Base-by-base conservation (phyloP, 2,888 invertebrate genomes). In the Trissolcus brochymenae region DNA sequence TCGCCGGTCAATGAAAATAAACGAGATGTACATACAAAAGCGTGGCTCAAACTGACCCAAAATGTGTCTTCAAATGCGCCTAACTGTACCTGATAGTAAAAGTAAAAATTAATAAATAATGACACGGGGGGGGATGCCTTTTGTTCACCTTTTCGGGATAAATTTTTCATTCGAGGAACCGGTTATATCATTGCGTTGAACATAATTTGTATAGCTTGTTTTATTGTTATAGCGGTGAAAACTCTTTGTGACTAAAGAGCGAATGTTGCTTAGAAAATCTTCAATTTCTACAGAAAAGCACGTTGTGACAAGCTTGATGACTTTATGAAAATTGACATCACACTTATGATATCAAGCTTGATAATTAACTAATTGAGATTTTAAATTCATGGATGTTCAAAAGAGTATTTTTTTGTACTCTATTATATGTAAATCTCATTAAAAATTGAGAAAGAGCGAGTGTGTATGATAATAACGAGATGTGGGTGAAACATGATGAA, bases 101-200 rank as follows among this genome's bases (percentile, higher is more conserved):
- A 41, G 25, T 21, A 56, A 14, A 65, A 56, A 53, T 54, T 53
- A 60, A 61, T 68, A 35, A 68, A 60, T 17, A 46, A 54, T 61
- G 54, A 41, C 35, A n/a, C 49, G 17, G 29, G 40, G 17, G 46
- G 51, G 17, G 35, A 40, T 4, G 17, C 25, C 2, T 29, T 9
- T n/a, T 49, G 6, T 41, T 17, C 19, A 19, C 21, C 49, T 57
- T 50, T 64, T 54, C 29, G 46, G 35, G 57, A 57, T 21, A 29
- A 14, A 19, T 40, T 41, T 66, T 50, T 56, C 35, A 50, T 9
- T 14, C 40, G 51, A 46, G 29, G 40, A 66, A 66, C 66, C 66
- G 66, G 66, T 65, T 65, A 19, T 55, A n/a, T n/a, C 16, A 19
- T 43, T 60, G 11, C 55, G 43, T 25, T 21, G 46, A 7, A 56